Evolutionary conservation across 2,113 vertebrate species (phyloP), one percentile per base, ranked within the genome.

Genomic region (Tiliqua scincoides): DNA sequence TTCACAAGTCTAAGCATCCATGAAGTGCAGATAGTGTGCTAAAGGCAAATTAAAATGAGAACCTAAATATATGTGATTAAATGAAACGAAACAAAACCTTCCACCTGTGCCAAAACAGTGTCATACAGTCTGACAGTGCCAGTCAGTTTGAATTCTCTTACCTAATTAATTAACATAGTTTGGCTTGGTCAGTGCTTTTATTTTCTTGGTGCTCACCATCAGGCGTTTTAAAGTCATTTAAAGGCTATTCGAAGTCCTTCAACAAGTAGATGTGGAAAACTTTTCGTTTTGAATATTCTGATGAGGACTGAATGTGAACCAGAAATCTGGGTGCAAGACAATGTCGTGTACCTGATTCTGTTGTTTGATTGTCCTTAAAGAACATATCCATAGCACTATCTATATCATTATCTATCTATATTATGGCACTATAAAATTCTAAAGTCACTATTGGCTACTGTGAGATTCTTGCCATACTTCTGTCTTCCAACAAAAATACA

Each of bases 51-150:
- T 54, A 68, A 89, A 86, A 90, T 25, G 0, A 79, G 67, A 43
- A 77, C 48, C 62, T 92, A 73, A 61, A 62, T 59, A 87, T n/a
- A n/a, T n/a, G n/a, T 65, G 40, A 90, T 74, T 68, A 23, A 57
- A 4, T 52, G 65, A 89, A 87, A 86, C 76, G 18, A 72, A 86
- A 78, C 6, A 18, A 89, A 86, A 48, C 14, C 43, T n/a, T 61
- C 61, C 82, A 79, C 18, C 20, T 52, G 89, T 57, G 48, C 48
- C 78, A 86, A 88, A 83, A 85, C 2, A 52, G 63, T 54, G 43
- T 59, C 67, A 78, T 1, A 40, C 1, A 80, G 62, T 20, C n/a
- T 79, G 65, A 0, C 32, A 43, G 21, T 43, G 70, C 23, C 75
- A 23, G 37, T 32, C 8, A 63, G 67, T 23, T 62, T 82, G 27